Percentiles rank a stretch among this genome's conserved stretches.
Evolutionary conservation across 2,888 invertebrate species (phyloP).

Genomic region (Tortrix viridana): DNA sequence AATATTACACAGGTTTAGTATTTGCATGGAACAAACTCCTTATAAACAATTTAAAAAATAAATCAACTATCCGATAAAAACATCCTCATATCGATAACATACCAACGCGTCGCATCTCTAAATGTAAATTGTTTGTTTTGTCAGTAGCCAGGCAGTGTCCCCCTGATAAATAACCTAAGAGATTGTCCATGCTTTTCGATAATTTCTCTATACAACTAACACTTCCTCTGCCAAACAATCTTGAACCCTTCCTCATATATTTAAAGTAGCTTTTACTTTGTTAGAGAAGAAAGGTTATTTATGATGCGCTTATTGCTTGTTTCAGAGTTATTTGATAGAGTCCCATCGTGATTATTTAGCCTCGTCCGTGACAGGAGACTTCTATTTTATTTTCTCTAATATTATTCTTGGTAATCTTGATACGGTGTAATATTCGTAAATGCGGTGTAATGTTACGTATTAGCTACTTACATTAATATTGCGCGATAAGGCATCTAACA

Average conservation of each 20-base stretch:
- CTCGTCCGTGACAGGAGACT: constrained; percentile 68
- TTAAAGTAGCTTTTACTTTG: constrained; percentile 48
- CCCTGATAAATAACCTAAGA: constrained; percentile 82
- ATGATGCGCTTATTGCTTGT: constrained; percentile 74
- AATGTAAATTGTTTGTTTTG: constrained; percentile 77
- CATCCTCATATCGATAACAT: constrained; percentile 35
- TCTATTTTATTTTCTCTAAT: constrained; percentile 73
- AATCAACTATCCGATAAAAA: constrained; percentile 18
- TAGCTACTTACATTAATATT: constrained; percentile 39
- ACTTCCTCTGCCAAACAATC: constrained; percentile 51
- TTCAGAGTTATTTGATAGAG: constrained; percentile 83
- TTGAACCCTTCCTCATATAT: constrained; percentile 43
- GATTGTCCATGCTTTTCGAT: constrained; percentile 79
- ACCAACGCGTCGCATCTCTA: constrained; percentile 64
- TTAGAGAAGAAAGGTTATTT: constrained; percentile 68
- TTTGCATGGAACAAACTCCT: no score
- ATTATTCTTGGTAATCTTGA: constrained; percentile 51
- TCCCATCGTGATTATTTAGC: constrained; percentile 81
- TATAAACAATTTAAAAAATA: neutral
- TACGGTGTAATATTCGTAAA: constrained; percentile 48
- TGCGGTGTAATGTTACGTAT: constrained; percentile 33
- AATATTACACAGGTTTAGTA: no score
- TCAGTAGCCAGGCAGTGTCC: constrained; percentile 82
- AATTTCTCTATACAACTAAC: constrained; percentile 75
- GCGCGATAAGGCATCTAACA: constrained; percentile 22